phyloP scores from a whole-genome alignment of 2,797 vertebrate genomes.

The Tarsius wallacei region DNA sequence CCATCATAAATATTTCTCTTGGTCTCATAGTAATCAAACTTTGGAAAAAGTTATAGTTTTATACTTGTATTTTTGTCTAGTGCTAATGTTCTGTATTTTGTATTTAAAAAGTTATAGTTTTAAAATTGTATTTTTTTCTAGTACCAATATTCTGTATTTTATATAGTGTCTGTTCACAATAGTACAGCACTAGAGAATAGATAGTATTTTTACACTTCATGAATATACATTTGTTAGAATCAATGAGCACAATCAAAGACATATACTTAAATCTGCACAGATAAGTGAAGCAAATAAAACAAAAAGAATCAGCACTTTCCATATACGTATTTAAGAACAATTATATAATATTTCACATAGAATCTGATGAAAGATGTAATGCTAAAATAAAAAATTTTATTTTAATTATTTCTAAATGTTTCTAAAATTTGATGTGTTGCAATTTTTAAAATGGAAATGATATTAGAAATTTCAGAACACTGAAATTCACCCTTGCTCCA shows the following conservation, averaged over 20 bases:
- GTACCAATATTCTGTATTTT: no score
- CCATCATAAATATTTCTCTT: neutral
- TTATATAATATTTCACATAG: neutral
- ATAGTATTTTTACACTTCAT: neutral
- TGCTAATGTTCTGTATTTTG: neutral
- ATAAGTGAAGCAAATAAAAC: neutral
- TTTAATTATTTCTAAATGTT: conserved; percentile 12
- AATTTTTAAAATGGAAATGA: neutral
- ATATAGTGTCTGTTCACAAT: neutral
- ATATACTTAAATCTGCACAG: neutral
- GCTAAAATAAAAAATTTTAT: conserved; percentile 1
- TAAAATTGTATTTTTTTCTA: neutral
- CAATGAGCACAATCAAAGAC: neutral
- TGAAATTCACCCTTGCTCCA: conserved; percentile 1
- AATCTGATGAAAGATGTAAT: neutral
- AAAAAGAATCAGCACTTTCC: neutral
- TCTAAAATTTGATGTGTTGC: neutral
- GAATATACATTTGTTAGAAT: neutral
- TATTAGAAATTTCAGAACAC: conserved; percentile 20
- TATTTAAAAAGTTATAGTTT: neutral
- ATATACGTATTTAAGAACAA: neutral
- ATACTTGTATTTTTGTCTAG: neutral
- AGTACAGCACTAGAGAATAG: neutral
- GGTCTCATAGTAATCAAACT: neutral
- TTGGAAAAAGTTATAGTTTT: neutral